Percentiles rank a stretch among this genome's conserved stretches.
Evolutionary conservation across 2,888 invertebrate genomes (phyloP).

Genomic region (Nasonovia ribisnigri): DNA sequence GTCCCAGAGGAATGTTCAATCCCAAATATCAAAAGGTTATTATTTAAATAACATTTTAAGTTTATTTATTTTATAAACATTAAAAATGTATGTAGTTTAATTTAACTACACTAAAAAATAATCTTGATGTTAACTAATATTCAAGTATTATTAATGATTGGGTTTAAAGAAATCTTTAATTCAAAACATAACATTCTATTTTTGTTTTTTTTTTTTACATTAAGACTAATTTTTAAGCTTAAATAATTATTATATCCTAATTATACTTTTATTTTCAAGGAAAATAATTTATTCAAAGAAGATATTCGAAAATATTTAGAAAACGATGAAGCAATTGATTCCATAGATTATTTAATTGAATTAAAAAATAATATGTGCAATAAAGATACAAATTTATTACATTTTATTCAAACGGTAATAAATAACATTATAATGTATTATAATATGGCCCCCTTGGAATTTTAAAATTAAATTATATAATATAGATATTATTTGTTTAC

Average conservation of each 20-base stretch:
- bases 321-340: slow-evolving; percentile 93
- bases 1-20: slow-evolving; percentile 61
- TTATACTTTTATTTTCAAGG: neutral
- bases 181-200: too few species aligned
- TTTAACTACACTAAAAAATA: too few species aligned
- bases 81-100: too few species aligned
- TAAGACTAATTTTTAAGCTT: neutral
- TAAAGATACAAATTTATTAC: neutral
- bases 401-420: slow-evolving; percentile 21
- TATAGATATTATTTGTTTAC: neutral
- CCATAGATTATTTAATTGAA: slow-evolving; percentile 92
- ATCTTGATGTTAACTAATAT: too few species aligned
- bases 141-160: too few species aligned
- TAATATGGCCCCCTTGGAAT: neutral
- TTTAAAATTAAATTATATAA: neutral
- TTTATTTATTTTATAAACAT: neutral
- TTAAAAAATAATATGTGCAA: slow-evolving; percentile 85
- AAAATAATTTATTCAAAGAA: slow-evolving; percentile 43
- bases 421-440: neutral
- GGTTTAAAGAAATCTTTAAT: too few species aligned
- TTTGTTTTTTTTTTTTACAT: too few species aligned
- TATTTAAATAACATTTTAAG: neutral
- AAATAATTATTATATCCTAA: neutral
- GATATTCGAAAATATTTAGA: slow-evolving; percentile 83
- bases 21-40: slow-evolving; percentile 60